Base-by-base conservation (phyloP, 2,113 vertebrate genomes). In the Nerophis lumbriciformis region DNA sequence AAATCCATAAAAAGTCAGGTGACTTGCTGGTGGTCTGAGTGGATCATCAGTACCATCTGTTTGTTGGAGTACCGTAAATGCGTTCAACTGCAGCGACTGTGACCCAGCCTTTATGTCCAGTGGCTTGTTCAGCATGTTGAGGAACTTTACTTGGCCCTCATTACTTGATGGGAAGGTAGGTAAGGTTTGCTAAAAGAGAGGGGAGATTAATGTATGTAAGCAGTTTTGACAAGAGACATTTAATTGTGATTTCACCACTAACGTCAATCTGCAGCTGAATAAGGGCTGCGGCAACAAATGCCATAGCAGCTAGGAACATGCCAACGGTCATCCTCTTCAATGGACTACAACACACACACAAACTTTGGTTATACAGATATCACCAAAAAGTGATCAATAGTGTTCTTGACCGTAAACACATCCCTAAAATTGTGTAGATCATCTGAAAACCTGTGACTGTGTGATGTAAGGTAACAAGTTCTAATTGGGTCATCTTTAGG, bases 191-290 rank as follows among this genome's bases (percentile, higher is more conserved):
- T 98, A 59, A 12, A 77, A 66, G 48, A 66, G 48, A 67, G 15
- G 39, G 50, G 3, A 19, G 15, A 51, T n/a, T 2, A 4, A 12
- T 21, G 16, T 4, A n/a, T 39, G 13, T 14, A 51, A 36, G n/a
- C 10, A 10, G 14, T 12, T 45, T 12, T 48, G 19, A 5, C 2
- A 19, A 28, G 3, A 28, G 28, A 28, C 28, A 28, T 28, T 28
- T 3, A 5, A 8, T 13, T 36, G 0, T 15, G 6, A 48, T 14
- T 36, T 5, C 7, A 1, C 13, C 3, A 90, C 94, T 94, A 81
- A 98, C 96, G 2, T 98, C 95, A 16, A 99, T 94, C 83, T 94
- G 75, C 11, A 95, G 1, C 81, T 99, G 94, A 47, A 99, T 58
- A n/a, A 98, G 39, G 1, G 88, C 93, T 42, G 97, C 95, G 8